Evolutionary conservation across 2,113 vertebrate genomes (phyloP), one percentile per base, ranked within the genome.

Genomic region (Amphiprion ocellaris): DNA sequence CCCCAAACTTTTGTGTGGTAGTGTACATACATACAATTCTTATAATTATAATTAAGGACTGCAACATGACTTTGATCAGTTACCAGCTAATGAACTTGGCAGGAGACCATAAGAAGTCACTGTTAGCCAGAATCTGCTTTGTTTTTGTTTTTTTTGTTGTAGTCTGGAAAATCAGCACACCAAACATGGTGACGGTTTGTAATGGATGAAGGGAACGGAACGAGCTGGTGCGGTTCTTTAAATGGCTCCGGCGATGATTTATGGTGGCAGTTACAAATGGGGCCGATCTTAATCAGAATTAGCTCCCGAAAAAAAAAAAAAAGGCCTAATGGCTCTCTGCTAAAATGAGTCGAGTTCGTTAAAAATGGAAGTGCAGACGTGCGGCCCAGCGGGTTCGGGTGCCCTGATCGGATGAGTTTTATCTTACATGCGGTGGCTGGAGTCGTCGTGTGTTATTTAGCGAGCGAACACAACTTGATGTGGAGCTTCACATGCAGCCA

Each of bases 261-360:
- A 92, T 85, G 81, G 71, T 65, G 87, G 75, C 85, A 80, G 85
- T 84, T 89, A 91, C 73, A 87, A 88, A 93, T 84, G 79, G 65
- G 56, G 26, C 69, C 26, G 85, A 90, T 87, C 64, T 87, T 87
- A 83, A 89, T 87, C 86, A 80, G 84, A 92, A 83, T 90, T 83
- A 89, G 77, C 71, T 74, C 63, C 77, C 70, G 63, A 81, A 81
- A 78, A 64, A 83, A 80, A 81, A 81, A 61, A 84, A 21, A 21
- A 77, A 81, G 77, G 26, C 58, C 71, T 88, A 85, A 91, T 89
- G 10, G 76, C 26, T 80, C 82, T 77, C 46, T 49, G 54, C 85
- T 88, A 56, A 85, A 90, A 83, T 65, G 77, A 82, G 85, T 53
- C n/a, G 49, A 73, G 55, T 85, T 87, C 72, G 85, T 89, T 88